Percentiles rank a stretch among this genome's conserved stretches.
Evolutionary conservation across 2,888 invertebrate genomes (phyloP).

Genomic region (Perizoma flavofasciatum): DNA sequence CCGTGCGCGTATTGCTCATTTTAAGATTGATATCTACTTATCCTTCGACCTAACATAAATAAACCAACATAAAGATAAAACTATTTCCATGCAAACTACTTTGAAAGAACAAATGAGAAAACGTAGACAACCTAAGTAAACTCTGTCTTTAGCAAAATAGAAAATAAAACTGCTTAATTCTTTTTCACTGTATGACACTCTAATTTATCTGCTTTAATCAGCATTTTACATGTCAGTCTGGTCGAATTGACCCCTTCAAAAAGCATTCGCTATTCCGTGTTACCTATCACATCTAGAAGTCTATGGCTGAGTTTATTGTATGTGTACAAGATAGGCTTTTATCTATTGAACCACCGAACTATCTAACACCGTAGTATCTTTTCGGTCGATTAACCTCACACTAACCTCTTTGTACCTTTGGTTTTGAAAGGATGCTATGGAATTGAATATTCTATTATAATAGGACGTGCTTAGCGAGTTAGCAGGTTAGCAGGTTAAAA

Average conservation of each 20-base stretch:
- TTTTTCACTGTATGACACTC: slow-evolving; percentile 48
- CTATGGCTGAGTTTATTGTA: not conserved
- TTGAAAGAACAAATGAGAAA: slow-evolving; percentile 36
- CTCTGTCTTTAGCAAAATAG: slow-evolving; percentile 35
- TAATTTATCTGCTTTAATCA: slow-evolving; percentile 52
- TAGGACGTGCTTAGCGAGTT: no score
- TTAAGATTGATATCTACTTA: slow-evolving; percentile 1
- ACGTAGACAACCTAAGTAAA: slow-evolving; percentile 44
- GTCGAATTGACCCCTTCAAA: slow-evolving; percentile 34
- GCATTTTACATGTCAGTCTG: slow-evolving; percentile 45
- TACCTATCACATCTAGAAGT: not conserved
- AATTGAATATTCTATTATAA: slow-evolving; percentile 9
- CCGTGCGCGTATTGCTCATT: not conserved
- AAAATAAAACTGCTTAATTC: slow-evolving; percentile 37
- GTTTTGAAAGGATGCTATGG: slow-evolving; percentile 8
- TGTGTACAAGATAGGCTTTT: slow-evolving; percentile 7
- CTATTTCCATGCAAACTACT: slow-evolving; percentile 45
- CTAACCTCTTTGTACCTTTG: slow-evolving; percentile 12
- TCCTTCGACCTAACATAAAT: slow-evolving; percentile 4
- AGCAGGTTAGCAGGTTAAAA: no score
- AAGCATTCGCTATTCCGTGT: slow-evolving; percentile 6
- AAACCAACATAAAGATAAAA: slow-evolving; percentile 3
- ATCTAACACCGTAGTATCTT: slow-evolving; percentile 6
- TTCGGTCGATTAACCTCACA: slow-evolving; percentile 9
- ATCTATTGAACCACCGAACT: slow-evolving; percentile 19